A percentile compares a stretch with the other conserved stretches of the same genome.
phyloP scores from a whole-genome alignment of 2,797 vertebrate species.

The Thalassophryne amazonica region DNA sequence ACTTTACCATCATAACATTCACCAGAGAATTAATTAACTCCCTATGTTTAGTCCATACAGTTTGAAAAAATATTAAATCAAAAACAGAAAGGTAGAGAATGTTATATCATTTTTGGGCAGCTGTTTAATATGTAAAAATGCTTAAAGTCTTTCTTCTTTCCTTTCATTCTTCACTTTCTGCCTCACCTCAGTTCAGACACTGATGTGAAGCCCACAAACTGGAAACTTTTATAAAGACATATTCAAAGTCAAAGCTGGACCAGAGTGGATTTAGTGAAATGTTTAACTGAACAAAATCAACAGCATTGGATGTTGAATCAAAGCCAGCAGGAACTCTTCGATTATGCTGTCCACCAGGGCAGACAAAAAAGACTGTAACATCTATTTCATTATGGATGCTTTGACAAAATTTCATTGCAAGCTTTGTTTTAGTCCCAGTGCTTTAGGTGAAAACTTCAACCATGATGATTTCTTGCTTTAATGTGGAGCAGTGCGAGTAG shows the following conservation, averaged over 20 bases:
- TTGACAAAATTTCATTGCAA: too few relatives aligned
- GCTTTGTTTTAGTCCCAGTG: too few relatives aligned
- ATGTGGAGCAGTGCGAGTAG: too few relatives aligned
- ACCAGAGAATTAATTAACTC: slow-evolving; percentile 16
- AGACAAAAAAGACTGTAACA: background rate
- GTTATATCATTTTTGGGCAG: background rate
- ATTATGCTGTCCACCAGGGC: background rate
- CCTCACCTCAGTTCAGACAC: slow-evolving; percentile 25
- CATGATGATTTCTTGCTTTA: too few relatives aligned
- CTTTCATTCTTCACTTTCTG: background rate
- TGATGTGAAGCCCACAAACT: slow-evolving; percentile 16
- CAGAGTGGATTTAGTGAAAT: slow-evolving; percentile 23
- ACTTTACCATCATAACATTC: slow-evolving; percentile 2
- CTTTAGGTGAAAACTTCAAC: too few relatives aligned
- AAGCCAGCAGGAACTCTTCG: slow-evolving; percentile 17
- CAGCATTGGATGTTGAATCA: slow-evolving; percentile 19
- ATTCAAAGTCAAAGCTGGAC: slow-evolving; percentile 29
- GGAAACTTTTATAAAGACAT: slow-evolving; percentile 36
- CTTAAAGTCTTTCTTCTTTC: background rate
- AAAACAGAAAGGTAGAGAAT: too few relatives aligned
- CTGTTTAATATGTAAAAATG: background rate
- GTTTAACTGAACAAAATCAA: slow-evolving; percentile 28
- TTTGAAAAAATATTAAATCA: background rate
- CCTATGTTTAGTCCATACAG: background rate
- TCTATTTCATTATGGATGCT: background rate